A percentile compares a stretch with the other conserved stretches of the same genome.
Evolutionary conservation across 1,140 invertebrate genomes (phyloP).

Genomic region (Sinonovacula constricta): DNA sequence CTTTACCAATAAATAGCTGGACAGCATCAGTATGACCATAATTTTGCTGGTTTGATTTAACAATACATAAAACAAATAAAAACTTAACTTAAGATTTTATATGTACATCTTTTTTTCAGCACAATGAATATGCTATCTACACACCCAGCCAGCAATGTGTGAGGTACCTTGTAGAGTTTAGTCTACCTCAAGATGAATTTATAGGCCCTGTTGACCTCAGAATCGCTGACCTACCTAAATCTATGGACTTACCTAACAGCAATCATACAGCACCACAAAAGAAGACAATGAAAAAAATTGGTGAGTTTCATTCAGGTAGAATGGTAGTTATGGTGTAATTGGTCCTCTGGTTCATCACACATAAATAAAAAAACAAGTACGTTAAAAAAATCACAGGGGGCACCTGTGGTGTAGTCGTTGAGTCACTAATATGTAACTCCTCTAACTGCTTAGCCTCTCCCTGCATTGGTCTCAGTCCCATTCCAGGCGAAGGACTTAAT

Average conservation of each 20-base stretch:
- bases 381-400: no score
- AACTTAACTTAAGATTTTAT: not conserved
- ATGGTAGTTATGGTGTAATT: not conserved
- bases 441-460: no score
- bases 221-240: no score
- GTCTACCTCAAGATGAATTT: slow-evolving; percentile 57
- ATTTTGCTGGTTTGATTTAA: no score
- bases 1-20: no score
- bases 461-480: no score
- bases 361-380: no score
- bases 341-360: slow-evolving; percentile 9
- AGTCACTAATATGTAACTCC: no score
- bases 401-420: no score
- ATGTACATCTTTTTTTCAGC: slow-evolving; percentile 61
- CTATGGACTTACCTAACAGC: not conserved
- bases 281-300: not conserved
- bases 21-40: no score
- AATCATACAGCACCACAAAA: not conserved
- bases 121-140: slow-evolving; percentile 77
- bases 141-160: slow-evolving; percentile 70
- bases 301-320: not conserved
- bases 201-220: no score
- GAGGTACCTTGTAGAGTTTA: slow-evolving; percentile 75
- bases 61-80: not conserved
- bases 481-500: no score